phyloP scores from a whole-genome alignment of 2,888 invertebrate genomes.

The Aradus depressus region DNA sequence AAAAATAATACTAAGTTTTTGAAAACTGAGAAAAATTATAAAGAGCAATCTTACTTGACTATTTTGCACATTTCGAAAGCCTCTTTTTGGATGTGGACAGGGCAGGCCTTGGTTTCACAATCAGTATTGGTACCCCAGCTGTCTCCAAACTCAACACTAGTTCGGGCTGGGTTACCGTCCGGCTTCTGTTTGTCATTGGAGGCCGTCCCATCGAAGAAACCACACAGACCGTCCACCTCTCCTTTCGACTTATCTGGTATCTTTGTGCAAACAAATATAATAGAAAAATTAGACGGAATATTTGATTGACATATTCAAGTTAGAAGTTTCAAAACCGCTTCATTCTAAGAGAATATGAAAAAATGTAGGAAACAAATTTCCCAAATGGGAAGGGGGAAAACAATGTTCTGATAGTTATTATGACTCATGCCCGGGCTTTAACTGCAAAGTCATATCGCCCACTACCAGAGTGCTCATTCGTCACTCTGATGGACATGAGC shows the following conservation, averaged over 20 bases:
- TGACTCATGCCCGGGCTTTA: no score
- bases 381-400: no score
- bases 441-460: no score
- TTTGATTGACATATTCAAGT: no score
- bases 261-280: slow-evolving; percentile 37
- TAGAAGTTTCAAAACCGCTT: no score
- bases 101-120: slow-evolving; percentile 53
- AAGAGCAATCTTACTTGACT: slow-evolving; percentile 53
- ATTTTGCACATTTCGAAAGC: slow-evolving; percentile 57
- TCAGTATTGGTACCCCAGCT: slow-evolving; percentile 47
- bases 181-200: slow-evolving; percentile 61
- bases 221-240: slow-evolving; percentile 68
- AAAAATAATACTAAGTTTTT: slow-evolving; percentile 28
- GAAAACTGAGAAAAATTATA: slow-evolving; percentile 1
- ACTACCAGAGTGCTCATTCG: no score
- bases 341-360: no score
- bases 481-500: no score
- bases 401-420: no score
- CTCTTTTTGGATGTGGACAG: slow-evolving; percentile 47
- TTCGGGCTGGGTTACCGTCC: slow-evolving; percentile 48
- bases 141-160: slow-evolving; percentile 60
- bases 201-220: slow-evolving; percentile 55
- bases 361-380: background rate
- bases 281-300: no score
- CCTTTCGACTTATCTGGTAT: slow-evolving; percentile 47